phyloP scores from a whole-genome alignment of 2,888 invertebrate genomes.

The Lasioglossum zephyrum region DNA sequence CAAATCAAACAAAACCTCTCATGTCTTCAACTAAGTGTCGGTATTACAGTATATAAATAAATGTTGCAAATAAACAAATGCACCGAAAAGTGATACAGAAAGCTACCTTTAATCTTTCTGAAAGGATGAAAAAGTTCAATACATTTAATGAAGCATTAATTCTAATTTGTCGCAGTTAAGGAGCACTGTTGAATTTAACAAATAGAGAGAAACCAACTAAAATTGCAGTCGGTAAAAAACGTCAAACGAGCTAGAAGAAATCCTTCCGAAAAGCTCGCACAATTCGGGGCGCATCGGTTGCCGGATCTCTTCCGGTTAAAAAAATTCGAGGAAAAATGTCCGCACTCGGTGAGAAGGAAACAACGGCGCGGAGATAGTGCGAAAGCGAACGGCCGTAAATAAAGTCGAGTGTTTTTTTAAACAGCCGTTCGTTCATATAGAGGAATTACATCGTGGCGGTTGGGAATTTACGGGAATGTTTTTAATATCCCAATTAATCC shows the following conservation, averaged over 20 bases:
- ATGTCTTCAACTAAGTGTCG: neutral
- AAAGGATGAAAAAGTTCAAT: neutral
- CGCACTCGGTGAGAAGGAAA: neutral
- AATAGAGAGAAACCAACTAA: neutral
- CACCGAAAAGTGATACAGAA: neutral
- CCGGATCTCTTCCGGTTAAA: neutral
- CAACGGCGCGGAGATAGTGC: neutral
- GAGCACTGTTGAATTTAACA: neutral
- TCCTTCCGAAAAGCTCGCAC: neutral
- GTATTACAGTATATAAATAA: neutral
- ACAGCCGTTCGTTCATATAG: constrained; percentile 13
- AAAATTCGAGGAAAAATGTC: neutral
- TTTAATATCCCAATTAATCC: constrained; percentile 35
- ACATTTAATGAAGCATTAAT: neutral
- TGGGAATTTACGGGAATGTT: constrained; percentile 24
- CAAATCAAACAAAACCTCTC: neutral
- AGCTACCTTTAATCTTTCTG: neutral
- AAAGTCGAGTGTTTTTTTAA: neutral
- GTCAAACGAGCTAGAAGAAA: neutral
- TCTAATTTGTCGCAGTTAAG: neutral
- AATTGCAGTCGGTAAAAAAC: neutral
- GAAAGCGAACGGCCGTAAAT: constrained; percentile 6
- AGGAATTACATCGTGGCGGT: neutral
- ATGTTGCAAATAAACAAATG: neutral
- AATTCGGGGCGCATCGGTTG: neutral